phyloP scores from a whole-genome alignment of 2,888 invertebrate species.

The Diachrysia chrysitis region DNA sequence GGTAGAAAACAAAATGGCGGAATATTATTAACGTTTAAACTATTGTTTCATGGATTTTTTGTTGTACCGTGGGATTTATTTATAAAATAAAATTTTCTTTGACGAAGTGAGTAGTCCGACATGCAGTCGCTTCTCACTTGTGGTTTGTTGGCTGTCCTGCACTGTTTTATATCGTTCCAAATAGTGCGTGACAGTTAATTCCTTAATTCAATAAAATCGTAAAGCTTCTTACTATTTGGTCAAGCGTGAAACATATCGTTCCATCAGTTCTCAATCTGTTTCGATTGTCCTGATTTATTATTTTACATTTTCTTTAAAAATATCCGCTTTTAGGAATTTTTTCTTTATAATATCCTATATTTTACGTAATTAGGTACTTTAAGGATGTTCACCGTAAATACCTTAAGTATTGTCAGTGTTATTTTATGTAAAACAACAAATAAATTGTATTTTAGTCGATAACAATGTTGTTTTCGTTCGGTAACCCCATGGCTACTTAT shows the following conservation, averaged over 20 bases:
- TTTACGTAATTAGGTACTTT: background rate
- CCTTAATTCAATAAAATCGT: conserved; percentile 89
- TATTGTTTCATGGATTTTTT: conserved; percentile 68
- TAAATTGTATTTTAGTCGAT: conserved; percentile 17
- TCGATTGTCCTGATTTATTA: conserved; percentile 62
- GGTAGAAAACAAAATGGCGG: conserved; percentile 73
- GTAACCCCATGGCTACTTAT: conserved; percentile 21
- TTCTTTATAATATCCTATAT: background rate
- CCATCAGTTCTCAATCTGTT: conserved; percentile 81
- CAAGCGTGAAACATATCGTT: conserved; percentile 78
- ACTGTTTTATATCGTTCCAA: conserved; percentile 81
- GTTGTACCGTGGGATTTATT: conserved; percentile 57
- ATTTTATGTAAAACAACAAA: background rate
- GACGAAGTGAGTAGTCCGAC: conserved; percentile 90
- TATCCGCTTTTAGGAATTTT: background rate
- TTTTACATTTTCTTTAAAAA: conserved; percentile 12
- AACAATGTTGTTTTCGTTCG: conserved; percentile 30
- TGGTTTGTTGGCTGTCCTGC: conserved; percentile 56
- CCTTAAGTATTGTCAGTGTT: background rate
- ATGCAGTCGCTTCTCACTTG: conserved; percentile 88
- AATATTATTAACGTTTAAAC: conserved; percentile 46
- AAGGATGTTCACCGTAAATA: no score
- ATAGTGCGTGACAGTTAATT: conserved; percentile 87
- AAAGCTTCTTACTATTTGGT: conserved; percentile 86
- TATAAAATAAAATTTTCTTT: conserved; percentile 51